Base-by-base conservation (phyloP, 2,797 vertebrate species). In the Lacerta viridis region DNA sequence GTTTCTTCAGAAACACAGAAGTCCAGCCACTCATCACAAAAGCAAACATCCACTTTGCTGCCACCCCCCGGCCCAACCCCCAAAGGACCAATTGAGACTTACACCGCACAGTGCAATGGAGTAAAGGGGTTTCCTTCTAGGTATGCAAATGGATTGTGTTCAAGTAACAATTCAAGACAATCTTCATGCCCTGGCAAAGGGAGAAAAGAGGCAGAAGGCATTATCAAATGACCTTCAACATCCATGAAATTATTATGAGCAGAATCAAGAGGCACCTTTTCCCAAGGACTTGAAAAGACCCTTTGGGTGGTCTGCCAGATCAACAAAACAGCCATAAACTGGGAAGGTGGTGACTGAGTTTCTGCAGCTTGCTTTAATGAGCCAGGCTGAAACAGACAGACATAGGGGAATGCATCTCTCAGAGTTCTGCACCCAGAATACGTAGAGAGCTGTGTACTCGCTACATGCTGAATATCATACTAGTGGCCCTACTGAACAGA, bases 41-140 rank as follows among this genome's bases (percentile, higher is more conserved):
- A 77, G n/a, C 55, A 41, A 50, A 43, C 17, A 7, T 20, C 61
- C 5, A 59, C 23, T n/a, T 36, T 0, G n/a, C 68, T 61, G 50
- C n/a, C 8, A 20, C 59, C 5, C 7, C 75, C 39, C 23, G 55
- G 7, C 81, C 18, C 15, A n/a, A 13, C n/a, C 15, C 15, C 36
- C 43, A 71, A 66, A 41, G 13, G 33, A 8, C 20, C 59, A 59
- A 8, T 2, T 39, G 36, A 18, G 36, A 98, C 99, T 99, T 96
- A 99, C 99, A 99, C 98, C 98, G 99, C 99, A 98, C 99, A 99
- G 98, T 99, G 99, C 98, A 99, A 98, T 95, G 99, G 98, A 95
- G 98, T 99, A 96, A 99, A 99, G 96, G 98, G 97, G 92, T 99
- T 99, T 98, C 98, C 98, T 97, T 99, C 98, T 94, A 98, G 97